A percentile compares a stretch with the other conserved stretches of the same genome.
phyloP scores from a whole-genome alignment of 2,888 invertebrate genomes.

The Trichacis sp. region DNA sequence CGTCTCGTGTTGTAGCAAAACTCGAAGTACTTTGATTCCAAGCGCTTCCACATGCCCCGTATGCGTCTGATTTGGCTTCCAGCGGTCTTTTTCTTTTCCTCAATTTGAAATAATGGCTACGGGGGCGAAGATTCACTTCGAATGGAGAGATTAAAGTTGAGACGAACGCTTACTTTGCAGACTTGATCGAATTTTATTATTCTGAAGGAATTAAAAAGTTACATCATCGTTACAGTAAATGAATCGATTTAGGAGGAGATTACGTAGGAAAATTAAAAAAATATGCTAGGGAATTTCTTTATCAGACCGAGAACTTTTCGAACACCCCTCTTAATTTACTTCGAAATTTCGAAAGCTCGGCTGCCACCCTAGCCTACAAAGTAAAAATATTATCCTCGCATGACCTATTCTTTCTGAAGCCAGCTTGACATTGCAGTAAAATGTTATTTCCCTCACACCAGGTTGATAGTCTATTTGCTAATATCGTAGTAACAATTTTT shows the following conservation, averaged over 20 bases:
- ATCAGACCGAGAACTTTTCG: constrained; percentile 33
- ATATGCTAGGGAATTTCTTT: constrained; percentile 22
- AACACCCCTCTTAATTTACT: constrained; percentile 26
- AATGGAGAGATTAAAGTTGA: constrained; percentile 22
- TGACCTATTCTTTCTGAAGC: constrained; percentile 37
- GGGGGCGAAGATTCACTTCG: constrained; percentile 37
- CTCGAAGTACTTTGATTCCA: constrained; percentile 20
- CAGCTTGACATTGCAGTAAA: constrained; percentile 46
- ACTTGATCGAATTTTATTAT: constrained; percentile 27
- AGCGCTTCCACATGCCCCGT: constrained; percentile 40
- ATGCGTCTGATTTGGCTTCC: constrained; percentile 52
- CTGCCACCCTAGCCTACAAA: constrained; percentile 24
- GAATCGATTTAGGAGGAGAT: constrained; percentile 20
- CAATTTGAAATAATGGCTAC: constrained; percentile 40
- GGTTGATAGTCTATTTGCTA: too few relatives aligned
- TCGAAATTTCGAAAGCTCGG: constrained; percentile 24
- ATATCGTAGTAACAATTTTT: constrained; percentile 41
- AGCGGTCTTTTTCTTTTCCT: constrained; percentile 44
- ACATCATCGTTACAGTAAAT: constrained; percentile 34
- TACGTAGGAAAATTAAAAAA: constrained; percentile 38
- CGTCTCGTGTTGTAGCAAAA: constrained; percentile 15
- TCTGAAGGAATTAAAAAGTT: constrained; percentile 34
- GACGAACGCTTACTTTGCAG: too few relatives aligned
- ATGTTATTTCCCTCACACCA: constrained; percentile 42
- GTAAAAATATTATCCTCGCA: constrained; percentile 47